Evolutionary conservation across 2,113 vertebrate species (phyloP).

Genomic region (Bos taurus): DNA sequence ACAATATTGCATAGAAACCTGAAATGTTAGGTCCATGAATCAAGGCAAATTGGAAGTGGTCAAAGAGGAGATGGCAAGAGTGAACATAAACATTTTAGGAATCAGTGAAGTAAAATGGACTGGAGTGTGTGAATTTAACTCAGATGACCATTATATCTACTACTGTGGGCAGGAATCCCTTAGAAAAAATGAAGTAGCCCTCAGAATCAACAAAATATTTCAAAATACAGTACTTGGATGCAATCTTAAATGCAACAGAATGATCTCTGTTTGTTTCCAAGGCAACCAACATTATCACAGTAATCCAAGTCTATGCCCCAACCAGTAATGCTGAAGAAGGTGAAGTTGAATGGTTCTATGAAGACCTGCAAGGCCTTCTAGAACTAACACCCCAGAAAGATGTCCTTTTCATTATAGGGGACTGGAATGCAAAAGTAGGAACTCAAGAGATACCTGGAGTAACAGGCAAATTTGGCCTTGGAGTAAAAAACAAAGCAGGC

Average conservation of each 20-base stretch:
- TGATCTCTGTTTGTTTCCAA: neutral
- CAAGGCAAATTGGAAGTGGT: neutral
- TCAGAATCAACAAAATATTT: neutral
- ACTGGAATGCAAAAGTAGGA: neutral
- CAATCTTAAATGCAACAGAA: neutral
- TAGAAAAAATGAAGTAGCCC: neutral
- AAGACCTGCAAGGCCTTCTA: neutral
- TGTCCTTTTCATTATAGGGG: neutral
- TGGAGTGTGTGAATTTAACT: neutral
- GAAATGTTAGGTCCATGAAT: neutral
- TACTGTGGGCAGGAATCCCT: neutral
- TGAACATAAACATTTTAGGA: neutral
- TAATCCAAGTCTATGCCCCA: neutral
- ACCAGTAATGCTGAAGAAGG: neutral
- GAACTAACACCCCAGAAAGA: neutral
- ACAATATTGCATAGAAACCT: neutral
- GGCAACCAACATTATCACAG: neutral
- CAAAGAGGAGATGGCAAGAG: neutral
- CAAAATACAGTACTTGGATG: neutral
- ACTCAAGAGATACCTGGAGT: neutral
- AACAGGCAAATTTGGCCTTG: neutral
- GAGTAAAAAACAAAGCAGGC: neutral
- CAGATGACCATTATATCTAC: neutral
- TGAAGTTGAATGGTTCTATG: neutral
- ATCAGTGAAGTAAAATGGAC: neutral